Evolutionary conservation across 2,113 vertebrate genomes (phyloP), one percentile per base, ranked within the genome.

Genomic region (Rhizomys pruinosus): DNA sequence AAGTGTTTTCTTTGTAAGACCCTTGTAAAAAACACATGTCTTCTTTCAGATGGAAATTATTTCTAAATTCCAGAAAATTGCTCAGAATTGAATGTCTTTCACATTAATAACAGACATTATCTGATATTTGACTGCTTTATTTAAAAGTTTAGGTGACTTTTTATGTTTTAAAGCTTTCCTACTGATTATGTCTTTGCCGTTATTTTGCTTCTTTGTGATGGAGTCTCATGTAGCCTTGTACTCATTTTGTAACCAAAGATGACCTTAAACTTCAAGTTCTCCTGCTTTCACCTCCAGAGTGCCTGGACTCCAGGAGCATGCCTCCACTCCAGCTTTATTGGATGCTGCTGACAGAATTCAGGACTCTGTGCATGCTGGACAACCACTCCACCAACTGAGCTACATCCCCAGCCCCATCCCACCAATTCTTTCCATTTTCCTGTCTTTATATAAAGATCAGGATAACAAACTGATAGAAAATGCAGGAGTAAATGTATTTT

Each of bases 11-110:
- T 68, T 88, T 93, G 34, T 57, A 63, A 92, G 79, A 68, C 20
- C 9, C 27, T 95, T 81, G 0, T 34, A 91, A 89, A 61, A 92
- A 91, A 91, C 27, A 71, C 2, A 42, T 44, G 1, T 84, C 72
- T 92, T 81, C 17, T 97, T 69, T 95, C 27, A 82, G 25, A 13
- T 90, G 85, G 32, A 52, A 73, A 93, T 95, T 90, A 19, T 94
- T 68, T 78, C 91, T 71, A 94, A 95, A 89, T 93, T 89, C 23
- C 39, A 96, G 44, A 3, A 89, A 85, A 89, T 66, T 94, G 17
- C 52, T 47, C 55, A 47, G 47, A 89, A 95, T 76, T 63, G 9
- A 84, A 80, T 96, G 10, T 0, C 0, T 90, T 94, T 93, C 61
- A 84, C 64, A 78, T n/a, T 87, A 64, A 79, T 59, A 85, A 23